These are phyloP conservation scores for Agrenia bidenticulata DNA, from an alignment of 2,888 invertebrate species.

Conservation along the genomic window DNA sequence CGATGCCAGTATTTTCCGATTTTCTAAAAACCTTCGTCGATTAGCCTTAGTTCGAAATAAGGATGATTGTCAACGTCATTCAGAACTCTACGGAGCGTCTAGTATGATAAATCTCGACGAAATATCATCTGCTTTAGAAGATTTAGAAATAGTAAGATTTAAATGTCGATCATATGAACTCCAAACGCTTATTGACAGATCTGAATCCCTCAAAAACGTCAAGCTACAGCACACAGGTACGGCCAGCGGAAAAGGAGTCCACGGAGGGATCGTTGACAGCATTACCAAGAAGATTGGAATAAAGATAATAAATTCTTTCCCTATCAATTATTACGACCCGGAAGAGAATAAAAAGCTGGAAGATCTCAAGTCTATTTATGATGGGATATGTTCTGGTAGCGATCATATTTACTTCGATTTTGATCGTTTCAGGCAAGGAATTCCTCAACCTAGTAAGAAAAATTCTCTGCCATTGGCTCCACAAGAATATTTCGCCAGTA, in stretches of 20 bases:
- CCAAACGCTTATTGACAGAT: slow-evolving; percentile 29
- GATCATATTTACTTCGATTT: slow-evolving; percentile 41
- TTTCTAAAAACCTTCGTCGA: slow-evolving; percentile 30
- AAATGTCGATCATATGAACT: slow-evolving; percentile 34
- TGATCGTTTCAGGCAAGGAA: slow-evolving; percentile 31
- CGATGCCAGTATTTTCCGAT: slow-evolving; percentile 35
- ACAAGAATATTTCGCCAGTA: no score
- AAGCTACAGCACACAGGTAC: slow-evolving; percentile 30
- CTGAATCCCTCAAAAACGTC: slow-evolving; percentile 32
- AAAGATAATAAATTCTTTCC: slow-evolving; percentile 33
- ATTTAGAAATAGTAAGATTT: slow-evolving; percentile 34
- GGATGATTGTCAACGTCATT: slow-evolving; percentile 28
- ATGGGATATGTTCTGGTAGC: slow-evolving; percentile 26
- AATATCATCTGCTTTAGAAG: slow-evolving; percentile 26
- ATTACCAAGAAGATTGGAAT: slow-evolving; percentile 32
- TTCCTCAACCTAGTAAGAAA: slow-evolving; percentile 26
- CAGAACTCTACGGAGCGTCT: slow-evolving; percentile 26
- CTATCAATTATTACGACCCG: slow-evolving; percentile 33
- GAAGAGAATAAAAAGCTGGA: slow-evolving; percentile 37
- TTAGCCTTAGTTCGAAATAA: slow-evolving; percentile 29
- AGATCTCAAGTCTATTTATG: slow-evolving; percentile 28
- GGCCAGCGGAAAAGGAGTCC: slow-evolving; percentile 31
- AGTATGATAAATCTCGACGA: slow-evolving; percentile 33
- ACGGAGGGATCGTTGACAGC: slow-evolving; percentile 38
- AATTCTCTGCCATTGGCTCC: no score